phyloP scores from a whole-genome alignment of 2,113 vertebrate species.

The Solenodon paradoxus region DNA sequence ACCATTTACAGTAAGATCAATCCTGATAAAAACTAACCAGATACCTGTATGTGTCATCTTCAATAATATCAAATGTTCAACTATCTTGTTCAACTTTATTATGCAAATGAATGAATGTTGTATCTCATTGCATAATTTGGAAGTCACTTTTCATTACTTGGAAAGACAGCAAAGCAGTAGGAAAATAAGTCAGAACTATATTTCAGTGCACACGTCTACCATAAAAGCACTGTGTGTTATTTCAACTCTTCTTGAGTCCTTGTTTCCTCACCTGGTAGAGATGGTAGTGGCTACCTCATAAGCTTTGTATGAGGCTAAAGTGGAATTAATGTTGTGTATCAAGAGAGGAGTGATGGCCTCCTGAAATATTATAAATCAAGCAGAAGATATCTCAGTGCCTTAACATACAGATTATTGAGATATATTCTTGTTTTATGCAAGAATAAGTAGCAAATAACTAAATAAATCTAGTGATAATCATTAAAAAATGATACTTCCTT shows the following conservation, averaged over 20 bases:
- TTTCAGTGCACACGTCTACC: neutral
- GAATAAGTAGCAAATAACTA: neutral
- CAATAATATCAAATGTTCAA: neutral
- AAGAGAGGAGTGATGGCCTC: neutral
- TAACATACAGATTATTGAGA: neutral
- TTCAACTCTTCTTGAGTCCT: neutral
- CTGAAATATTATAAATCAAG: neutral
- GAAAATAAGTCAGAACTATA: neutral
- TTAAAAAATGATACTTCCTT: neutral
- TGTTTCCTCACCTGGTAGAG: neutral
- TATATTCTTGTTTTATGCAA: neutral
- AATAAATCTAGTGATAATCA: neutral
- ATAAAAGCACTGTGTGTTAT: neutral
- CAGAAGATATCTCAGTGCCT: neutral
- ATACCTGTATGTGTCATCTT: neutral
- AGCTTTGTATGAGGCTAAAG: neutral
- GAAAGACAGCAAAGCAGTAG: neutral
- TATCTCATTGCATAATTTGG: neutral
- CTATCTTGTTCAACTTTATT: neutral
- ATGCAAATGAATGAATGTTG: neutral
- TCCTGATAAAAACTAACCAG: neutral
- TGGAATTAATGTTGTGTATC: neutral
- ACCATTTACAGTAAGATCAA: neutral
- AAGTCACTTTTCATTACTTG: neutral
- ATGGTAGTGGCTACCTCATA: neutral